These are phyloP conservation scores for Hucho hucho DNA, from an alignment of 2,113 vertebrate genomes.

Conservation along the genomic window DNA sequence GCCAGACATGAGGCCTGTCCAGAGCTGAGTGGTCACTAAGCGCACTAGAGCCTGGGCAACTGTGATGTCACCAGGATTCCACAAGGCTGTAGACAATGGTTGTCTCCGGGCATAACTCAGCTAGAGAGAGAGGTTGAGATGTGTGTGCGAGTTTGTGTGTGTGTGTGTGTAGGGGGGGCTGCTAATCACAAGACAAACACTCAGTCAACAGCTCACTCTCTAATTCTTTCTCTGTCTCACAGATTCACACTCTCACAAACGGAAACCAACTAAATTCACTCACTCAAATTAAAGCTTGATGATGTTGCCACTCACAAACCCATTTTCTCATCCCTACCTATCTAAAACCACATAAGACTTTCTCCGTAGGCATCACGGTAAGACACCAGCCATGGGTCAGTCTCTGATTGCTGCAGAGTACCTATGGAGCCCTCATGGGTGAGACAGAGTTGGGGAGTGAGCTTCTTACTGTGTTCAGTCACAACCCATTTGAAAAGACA, in stretches of 20 bases:
- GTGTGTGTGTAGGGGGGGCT: not conserved
- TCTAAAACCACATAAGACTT: too few relatives aligned
- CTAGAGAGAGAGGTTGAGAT: slow-evolving; percentile 9
- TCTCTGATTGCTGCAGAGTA: too few relatives aligned
- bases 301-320: too few relatives aligned
- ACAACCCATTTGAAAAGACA: too few relatives aligned
- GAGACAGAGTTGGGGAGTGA: not conserved
- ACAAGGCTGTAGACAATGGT: slow-evolving; percentile 39
- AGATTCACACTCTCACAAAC: not conserved
- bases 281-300: not conserved
- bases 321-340: too few relatives aligned
- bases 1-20: slow-evolving; percentile 28
- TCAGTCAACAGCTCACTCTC: not conserved
- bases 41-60: slow-evolving; percentile 33
- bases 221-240: not conserved
- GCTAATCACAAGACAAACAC: slow-evolving; percentile 7
- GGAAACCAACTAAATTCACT: not conserved
- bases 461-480: too few relatives aligned
- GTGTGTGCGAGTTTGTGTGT: too few relatives aligned
- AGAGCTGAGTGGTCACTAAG: slow-evolving; percentile 41
- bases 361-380: too few relatives aligned
- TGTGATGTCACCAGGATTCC: slow-evolving; percentile 64
- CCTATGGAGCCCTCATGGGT: too few relatives aligned
- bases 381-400: too few relatives aligned
- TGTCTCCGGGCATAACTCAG: slow-evolving; percentile 52